A percentile compares a stretch with the other conserved stretches of the same genome.
These are phyloP conservation scores for Leucoptera coffeella DNA, from an alignment of 2,888 invertebrate genomes.

Conservation along the genomic window DNA sequence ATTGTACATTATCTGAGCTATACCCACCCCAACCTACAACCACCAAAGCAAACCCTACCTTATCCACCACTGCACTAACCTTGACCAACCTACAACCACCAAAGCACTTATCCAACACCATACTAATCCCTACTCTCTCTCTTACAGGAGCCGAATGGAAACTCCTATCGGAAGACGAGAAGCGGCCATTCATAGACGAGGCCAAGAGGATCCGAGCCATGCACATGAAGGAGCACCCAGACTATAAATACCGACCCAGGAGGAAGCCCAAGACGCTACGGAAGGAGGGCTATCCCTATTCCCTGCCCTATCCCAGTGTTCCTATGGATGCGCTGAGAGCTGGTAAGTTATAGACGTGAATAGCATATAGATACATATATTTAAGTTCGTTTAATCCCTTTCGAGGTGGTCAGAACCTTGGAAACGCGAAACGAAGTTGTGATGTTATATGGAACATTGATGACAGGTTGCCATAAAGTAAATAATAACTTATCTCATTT, in stretches of 20 bases:
- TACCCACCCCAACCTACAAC: no score
- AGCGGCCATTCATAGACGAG: conserved; percentile 95
- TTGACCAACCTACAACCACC: not conserved
- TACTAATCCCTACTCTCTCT: not conserved
- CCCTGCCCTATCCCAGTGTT: conserved; percentile 86
- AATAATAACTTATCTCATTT: no score
- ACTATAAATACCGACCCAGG: conserved; percentile 88
- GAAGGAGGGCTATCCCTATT: conserved; percentile 89
- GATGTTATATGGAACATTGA: no score
- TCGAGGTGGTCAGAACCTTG: no score
- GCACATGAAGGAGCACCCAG: conserved; percentile 95
- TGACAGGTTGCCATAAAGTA: no score
- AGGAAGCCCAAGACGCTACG: conserved; percentile 83
- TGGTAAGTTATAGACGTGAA: no score
- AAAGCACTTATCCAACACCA: not conserved
- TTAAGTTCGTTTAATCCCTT: no score
- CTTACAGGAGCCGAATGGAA: conserved; percentile 90
- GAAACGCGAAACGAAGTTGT: no score
- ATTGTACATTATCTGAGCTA: conserved; percentile 5
- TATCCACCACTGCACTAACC: no score
- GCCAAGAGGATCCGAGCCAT: conserved; percentile 88
- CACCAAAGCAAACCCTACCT: no score
- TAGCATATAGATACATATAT: no score
- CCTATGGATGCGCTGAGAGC: conserved; percentile 85
- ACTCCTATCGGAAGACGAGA: conserved; percentile 85